Percentiles rank a stretch among this genome's conserved stretches.
Evolutionary conservation across 2,797 vertebrate genomes (phyloP).

Genomic region (Microctenopoma stevenorrisi): DNA sequence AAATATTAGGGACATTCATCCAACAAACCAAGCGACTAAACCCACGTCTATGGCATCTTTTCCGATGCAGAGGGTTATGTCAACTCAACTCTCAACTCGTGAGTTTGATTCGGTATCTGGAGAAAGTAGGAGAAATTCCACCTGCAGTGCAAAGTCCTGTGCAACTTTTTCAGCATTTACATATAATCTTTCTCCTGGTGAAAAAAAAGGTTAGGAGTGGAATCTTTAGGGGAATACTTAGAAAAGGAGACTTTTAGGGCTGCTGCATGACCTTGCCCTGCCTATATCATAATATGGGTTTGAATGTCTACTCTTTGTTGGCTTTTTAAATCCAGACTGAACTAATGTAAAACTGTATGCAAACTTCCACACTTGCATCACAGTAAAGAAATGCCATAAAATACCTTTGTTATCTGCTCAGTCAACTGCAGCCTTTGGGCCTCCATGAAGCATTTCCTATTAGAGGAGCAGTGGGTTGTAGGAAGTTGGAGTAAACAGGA

Average conservation of each 20-base stretch:
- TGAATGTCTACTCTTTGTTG: background rate
- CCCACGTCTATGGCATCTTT: background rate
- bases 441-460: constrained; percentile 37
- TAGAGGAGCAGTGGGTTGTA: constrained; percentile 46
- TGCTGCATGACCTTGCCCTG: background rate
- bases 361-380: background rate
- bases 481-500: constrained; percentile 72
- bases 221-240: background rate
- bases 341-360: background rate
- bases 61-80: background rate
- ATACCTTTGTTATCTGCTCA: background rate
- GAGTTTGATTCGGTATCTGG: constrained; percentile 1
- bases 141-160: background rate
- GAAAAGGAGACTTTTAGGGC: background rate
- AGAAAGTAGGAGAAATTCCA: background rate
- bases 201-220: background rate
- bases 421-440: constrained; percentile 9
- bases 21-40: background rate
- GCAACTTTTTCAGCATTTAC: background rate
- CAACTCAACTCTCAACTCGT: background rate
- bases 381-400: constrained; percentile 12
- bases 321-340: background rate
- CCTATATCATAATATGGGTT: background rate
- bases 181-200: background rate
- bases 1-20: background rate